phyloP scores from a whole-genome alignment of 2,113 vertebrate species.

The Neogobius melanostomus region DNA sequence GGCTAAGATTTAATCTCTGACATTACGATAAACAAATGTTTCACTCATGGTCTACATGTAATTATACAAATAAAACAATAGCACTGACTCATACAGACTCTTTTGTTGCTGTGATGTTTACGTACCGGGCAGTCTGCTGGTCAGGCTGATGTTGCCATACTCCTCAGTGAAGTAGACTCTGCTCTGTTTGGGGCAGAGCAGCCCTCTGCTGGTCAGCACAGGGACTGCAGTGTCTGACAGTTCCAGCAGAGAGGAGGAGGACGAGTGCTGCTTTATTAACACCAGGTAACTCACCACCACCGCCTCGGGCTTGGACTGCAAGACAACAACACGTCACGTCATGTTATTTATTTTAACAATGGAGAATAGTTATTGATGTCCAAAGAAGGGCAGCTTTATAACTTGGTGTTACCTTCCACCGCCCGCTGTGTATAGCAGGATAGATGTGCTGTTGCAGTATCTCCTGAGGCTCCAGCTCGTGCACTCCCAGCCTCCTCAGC shows the following conservation, averaged over 20 bases:
- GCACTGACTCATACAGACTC: too few relatives aligned
- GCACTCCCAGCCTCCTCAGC: conserved; percentile 72
- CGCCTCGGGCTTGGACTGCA: conserved; percentile 66
- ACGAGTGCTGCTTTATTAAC: conserved; percentile 78
- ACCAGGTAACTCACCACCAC: conserved; percentile 78
- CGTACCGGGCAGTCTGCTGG: conserved; percentile 70
- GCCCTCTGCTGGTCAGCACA: conserved; percentile 75
- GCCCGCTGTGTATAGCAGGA: conserved; percentile 60
- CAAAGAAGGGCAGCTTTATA: too few relatives aligned
- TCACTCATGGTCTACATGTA: too few relatives aligned
- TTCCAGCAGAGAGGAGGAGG: conserved; percentile 46
- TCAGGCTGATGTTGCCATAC: conserved; percentile 75
- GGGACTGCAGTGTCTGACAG: conserved; percentile 63
- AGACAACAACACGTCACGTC: not conserved
- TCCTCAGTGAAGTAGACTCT: conserved; percentile 76
- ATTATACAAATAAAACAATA: not conserved
- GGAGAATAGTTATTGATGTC: too few relatives aligned
- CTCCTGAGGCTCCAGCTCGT: conserved; percentile 76
- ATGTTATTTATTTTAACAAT: too few relatives aligned
- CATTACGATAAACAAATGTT: too few relatives aligned
- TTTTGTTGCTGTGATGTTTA: not conserved
- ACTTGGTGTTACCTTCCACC: conserved; percentile 72
- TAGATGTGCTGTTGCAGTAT: conserved; percentile 79
- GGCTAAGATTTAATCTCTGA: too few relatives aligned
- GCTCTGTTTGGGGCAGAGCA: conserved; percentile 58